A percentile compares a stretch with the other conserved stretches of the same genome.
These are phyloP conservation scores for Leucozona laternaria DNA, from an alignment of 2,888 invertebrate genomes.

Conservation along the genomic window DNA sequence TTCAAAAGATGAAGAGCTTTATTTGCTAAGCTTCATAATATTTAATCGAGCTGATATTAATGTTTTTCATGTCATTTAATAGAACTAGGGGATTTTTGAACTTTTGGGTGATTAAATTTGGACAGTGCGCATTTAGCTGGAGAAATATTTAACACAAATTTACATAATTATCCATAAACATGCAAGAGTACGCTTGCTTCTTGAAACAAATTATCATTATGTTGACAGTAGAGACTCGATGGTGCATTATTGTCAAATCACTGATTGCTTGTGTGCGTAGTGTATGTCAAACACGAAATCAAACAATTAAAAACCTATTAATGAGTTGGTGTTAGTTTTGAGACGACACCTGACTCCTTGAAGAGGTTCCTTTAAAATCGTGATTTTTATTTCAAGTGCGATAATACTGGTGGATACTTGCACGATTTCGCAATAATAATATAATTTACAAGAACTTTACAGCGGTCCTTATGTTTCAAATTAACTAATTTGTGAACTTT, in stretches of 20 bases:
- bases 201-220: background rate
- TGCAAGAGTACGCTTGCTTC: background rate
- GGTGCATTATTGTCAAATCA: background rate
- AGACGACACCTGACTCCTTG: too few species aligned
- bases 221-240: background rate
- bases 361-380: too few species aligned
- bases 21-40: background rate
- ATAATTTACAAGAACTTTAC: background rate
- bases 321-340: too few species aligned
- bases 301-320: background rate
- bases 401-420: too few species aligned
- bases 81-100: background rate
- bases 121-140: background rate
- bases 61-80: background rate
- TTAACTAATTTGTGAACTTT: background rate
- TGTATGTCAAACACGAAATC: background rate
- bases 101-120: background rate
- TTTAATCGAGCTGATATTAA: background rate
- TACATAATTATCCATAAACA: conserved; percentile 12
- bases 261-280: conserved; percentile 1
- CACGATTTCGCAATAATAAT: too few species aligned
- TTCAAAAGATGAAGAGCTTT: background rate
- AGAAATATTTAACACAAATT: background rate
- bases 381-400: too few species aligned
- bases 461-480: background rate